A percentile compares a stretch with the other conserved stretches of the same genome.
Conservation (phyloP, 2,888 invertebrate genomes). For the Bombylius discolor region DNA sequence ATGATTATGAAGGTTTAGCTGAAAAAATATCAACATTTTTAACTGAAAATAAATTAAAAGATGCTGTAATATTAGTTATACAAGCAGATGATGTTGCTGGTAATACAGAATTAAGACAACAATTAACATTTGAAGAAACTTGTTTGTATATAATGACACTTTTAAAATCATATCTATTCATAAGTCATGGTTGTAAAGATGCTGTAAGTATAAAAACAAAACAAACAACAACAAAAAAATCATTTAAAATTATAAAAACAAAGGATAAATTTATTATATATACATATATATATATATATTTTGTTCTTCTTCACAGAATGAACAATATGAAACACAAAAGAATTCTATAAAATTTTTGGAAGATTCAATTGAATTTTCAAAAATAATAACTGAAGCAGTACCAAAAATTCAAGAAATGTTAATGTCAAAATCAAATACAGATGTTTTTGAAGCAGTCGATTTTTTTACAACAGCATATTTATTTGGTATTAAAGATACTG, state of each 20-base stretch:
- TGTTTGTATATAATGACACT: slow-evolving; percentile 29
- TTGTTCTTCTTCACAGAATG: slow-evolving; percentile 25
- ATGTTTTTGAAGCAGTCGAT: slow-evolving; percentile 78
- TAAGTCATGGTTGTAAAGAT: slow-evolving; percentile 28
- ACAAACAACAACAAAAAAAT: not conserved
- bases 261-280: too few relatives aligned
- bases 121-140: slow-evolving; percentile 26
- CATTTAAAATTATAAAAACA: too few relatives aligned
- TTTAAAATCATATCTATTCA: slow-evolving; percentile 28
- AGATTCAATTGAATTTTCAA: slow-evolving; percentile 45
- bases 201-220: slow-evolving; percentile 22
- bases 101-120: slow-evolving; percentile 25
- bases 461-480: slow-evolving; percentile 72
- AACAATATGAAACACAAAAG: slow-evolving; percentile 46
- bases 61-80: slow-evolving; percentile 27
- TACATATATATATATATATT: too few relatives aligned
- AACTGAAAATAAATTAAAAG: slow-evolving; percentile 27
- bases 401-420: slow-evolving; percentile 60
- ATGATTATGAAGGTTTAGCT: slow-evolving; percentile 28
- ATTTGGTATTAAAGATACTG: slow-evolving; percentile 62
- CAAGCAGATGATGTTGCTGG: slow-evolving; percentile 30
- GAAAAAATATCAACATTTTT: slow-evolving; percentile 24
- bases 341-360: slow-evolving; percentile 57
- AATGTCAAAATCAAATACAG: slow-evolving; percentile 57
- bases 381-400: slow-evolving; percentile 33